Evolutionary conservation across 2,113 vertebrate species (phyloP).

Genomic region (Chrysemys picta): DNA sequence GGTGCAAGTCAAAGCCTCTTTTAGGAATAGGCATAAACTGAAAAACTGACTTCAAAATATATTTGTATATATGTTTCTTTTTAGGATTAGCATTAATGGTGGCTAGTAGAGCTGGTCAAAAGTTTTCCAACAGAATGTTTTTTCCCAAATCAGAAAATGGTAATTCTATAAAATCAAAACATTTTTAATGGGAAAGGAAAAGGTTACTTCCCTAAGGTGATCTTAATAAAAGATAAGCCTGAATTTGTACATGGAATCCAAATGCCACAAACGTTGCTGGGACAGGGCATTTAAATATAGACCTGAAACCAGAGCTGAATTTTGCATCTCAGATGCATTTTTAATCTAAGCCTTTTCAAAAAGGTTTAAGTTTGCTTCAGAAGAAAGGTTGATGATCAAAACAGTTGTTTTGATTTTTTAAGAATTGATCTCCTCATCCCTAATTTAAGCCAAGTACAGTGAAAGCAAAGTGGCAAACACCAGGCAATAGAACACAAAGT

Average conservation of each 20-base stretch:
- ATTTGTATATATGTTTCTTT: background rate
- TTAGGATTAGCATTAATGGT: background rate
- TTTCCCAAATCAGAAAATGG: background rate
- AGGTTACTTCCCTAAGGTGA: background rate
- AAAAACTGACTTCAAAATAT: background rate
- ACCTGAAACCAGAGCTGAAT: background rate
- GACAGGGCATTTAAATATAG: background rate
- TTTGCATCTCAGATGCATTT: background rate
- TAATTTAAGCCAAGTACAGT: conserved; percentile 19
- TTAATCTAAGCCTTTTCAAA: background rate
- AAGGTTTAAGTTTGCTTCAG: background rate
- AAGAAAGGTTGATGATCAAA: background rate
- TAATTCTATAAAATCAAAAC: background rate
- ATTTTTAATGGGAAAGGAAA: background rate
- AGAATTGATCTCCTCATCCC: conserved; percentile 23
- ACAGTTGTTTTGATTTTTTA: background rate
- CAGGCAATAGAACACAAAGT: background rate
- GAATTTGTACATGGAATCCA: background rate
- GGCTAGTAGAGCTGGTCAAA: background rate
- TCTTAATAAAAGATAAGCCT: background rate
- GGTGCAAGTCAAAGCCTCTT: background rate
- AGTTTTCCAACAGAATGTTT: background rate
- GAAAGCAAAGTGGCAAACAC: conserved; percentile 8
- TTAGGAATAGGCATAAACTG: background rate
- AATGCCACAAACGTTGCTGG: background rate